Base-by-base conservation (phyloP, 2,797 vertebrate species). In the Helarctos malayanus region DNA sequence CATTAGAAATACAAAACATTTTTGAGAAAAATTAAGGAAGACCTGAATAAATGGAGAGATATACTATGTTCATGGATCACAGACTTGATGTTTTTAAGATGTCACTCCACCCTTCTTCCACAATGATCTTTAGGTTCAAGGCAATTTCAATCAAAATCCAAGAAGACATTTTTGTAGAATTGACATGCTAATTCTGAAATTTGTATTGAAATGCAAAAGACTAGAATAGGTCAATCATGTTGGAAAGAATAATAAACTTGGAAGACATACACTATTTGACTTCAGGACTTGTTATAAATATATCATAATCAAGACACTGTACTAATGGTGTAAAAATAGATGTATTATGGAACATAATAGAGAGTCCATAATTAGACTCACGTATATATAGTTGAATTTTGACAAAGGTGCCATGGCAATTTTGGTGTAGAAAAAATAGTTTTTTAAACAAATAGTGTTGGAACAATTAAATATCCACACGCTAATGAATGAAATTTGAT, bases 101-200 rank as follows among this genome's bases (percentile, higher is more conserved):
- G 11, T 45, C 49, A 57, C 47, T 86, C 69, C 1, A 3, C 49
- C 10, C 5, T 19, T 35, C 27, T 9, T 32, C 0, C 32, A 91
- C 25, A 95, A 41, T 78, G n/a, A 56, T 38, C 5, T 23, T 47
- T 18, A 83, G 54, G 83, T 56, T 82, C 19, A 83, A 79, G 38
- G 12, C 10, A 73, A 79, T 89, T 71, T 89, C 32, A 63, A 27
- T 89, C 5, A 35, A 76, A 92, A 76, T 19, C 5, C 1, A 7
- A 59, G 41, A 3, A 95, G 52, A 56, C 1, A 56, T 80, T 81
- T 93, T 81, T 85, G 10, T 80, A 95, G 57, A 81, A 61, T 59
- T 85, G n/a, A 49, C 21, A 61, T 69, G 29, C 18, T 81, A 61
- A 73, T 86, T 95, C n/a, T 80, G 84, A 89, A 96, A 89, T 73